Evolutionary conservation across 2,888 invertebrate species (phyloP), one percentile per base, ranked within the genome.

Genomic region (Eumerus sabulonum): DNA sequence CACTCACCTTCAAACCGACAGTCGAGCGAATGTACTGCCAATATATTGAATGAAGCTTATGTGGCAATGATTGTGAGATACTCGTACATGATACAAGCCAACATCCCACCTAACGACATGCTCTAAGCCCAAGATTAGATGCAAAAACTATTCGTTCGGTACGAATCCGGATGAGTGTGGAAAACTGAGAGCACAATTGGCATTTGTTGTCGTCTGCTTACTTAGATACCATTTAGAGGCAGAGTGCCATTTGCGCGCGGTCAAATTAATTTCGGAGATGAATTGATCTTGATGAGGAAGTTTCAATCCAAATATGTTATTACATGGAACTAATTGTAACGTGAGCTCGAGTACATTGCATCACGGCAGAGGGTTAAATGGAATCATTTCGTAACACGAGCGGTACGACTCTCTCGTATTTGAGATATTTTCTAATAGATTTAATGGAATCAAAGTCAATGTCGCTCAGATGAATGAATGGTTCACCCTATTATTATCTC

Each of bases 221-320:
- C 57, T 72, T 11, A 13, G 44, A 66, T 56, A 36, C 14, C 18
- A 14, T 50, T 57, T n/a, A 36, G 40, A 68, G 67, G 13, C n/a
- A 44, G 16, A 36, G 17, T 53, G 56, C 62, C 63, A 77, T 57
- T 74, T 74, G 79, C 64, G 74, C 68, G 59, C 79, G 74, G 79
- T 79, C 79, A 70, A 79, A 79, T 70, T 79, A 79, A 79, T 79
- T 79, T 79, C 77, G 74, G 79, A 74, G 74, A 70, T 74, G 74
- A 79, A 76, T 76, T 81, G 76, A 81, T 76, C 81, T 74, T 81
- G 81, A 81, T 81, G 81, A 81, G 81, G 76, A 81, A 81, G 71
- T 81, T 81, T 81, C 74, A 81, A 81, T 76, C 81, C 60, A 38
- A 79, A 68, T 48, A 27, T n/a, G 27, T 27, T 27, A 7, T 12